Conservation (phyloP, 2,888 invertebrate species). For the Chymomyza procnemis region DNA sequence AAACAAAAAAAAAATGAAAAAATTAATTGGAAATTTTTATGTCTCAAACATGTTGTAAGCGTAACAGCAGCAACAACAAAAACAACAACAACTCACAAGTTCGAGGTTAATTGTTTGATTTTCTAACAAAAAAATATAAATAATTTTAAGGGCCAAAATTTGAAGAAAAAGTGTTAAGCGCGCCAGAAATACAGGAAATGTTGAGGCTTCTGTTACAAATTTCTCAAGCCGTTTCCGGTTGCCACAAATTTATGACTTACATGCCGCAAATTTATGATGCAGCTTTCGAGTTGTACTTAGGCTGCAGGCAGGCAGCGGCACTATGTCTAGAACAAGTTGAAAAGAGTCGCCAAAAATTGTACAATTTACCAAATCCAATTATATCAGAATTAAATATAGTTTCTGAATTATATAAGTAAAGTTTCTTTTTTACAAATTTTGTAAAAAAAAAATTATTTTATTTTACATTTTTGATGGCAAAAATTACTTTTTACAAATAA, state of each 20-base stretch:
- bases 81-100: slow-evolving; percentile 53
- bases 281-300: background rate
- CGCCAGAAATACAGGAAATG: slow-evolving; percentile 56
- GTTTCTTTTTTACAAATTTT: no score
- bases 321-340: no score
- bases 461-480: no score
- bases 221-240: slow-evolving; percentile 42
- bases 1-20: slow-evolving; percentile 43
- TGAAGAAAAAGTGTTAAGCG: slow-evolving; percentile 3
- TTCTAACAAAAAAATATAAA: slow-evolving; percentile 55
- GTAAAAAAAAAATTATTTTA: no score
- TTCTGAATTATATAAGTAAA: no score
- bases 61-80: slow-evolving; percentile 23
- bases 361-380: no score
- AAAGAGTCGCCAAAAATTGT: no score
- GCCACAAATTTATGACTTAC: slow-evolving; percentile 43
- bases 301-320: no score
- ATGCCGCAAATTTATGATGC: slow-evolving; percentile 38
- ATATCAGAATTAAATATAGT: no score
- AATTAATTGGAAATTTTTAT: slow-evolving; percentile 73
- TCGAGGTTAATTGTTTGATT: slow-evolving; percentile 73
- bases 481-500: no score
- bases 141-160: slow-evolving; percentile 60
- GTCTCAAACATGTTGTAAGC: slow-evolving; percentile 70
- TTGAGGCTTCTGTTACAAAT: slow-evolving; percentile 50